Conservation (phyloP, 2,113 vertebrate species). For the Cyprinus carpio region DNA sequence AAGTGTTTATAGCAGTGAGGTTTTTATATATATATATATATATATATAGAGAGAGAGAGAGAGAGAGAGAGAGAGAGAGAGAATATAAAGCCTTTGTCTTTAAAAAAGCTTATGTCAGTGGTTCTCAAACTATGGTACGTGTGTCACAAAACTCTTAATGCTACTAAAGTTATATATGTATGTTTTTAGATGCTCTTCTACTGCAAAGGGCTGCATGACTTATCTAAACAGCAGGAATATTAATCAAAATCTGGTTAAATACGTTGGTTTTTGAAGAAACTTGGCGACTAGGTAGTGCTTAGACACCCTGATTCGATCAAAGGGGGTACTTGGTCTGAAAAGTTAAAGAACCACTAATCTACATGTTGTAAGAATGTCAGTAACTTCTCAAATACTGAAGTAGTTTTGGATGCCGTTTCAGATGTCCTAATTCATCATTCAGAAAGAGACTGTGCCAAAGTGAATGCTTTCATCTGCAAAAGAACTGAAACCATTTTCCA, state of each 20-base stretch:
- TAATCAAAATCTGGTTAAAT: neutral
- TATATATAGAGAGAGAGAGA: neutral
- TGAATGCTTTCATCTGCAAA: slow-evolving; percentile 69
- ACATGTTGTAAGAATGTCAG: slow-evolving; percentile 46
- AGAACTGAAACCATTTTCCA: slow-evolving; percentile 43
- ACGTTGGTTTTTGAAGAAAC: neutral
- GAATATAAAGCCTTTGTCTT: neutral
- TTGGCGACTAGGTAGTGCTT: neutral
- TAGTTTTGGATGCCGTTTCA: slow-evolving; percentile 68
- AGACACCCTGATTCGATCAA: neutral
- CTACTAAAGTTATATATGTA: neutral
- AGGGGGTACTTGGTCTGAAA: neutral
- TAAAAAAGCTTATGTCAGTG: neutral
- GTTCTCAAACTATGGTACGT: neutral
- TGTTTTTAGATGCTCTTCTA: neutral
- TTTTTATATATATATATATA: neutral
- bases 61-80: too few relatives aligned
- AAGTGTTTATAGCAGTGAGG: neutral
- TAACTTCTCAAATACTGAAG: slow-evolving; percentile 54
- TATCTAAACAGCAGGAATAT: neutral
- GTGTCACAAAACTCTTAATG: neutral
- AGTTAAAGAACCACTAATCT: slow-evolving; percentile 1
- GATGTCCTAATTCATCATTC: slow-evolving; percentile 67
- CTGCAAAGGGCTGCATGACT: neutral
- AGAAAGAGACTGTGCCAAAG: slow-evolving; percentile 77